phyloP scores from a whole-genome alignment of 2,113 vertebrate genomes.

The Corynorhinus townsendii region DNA sequence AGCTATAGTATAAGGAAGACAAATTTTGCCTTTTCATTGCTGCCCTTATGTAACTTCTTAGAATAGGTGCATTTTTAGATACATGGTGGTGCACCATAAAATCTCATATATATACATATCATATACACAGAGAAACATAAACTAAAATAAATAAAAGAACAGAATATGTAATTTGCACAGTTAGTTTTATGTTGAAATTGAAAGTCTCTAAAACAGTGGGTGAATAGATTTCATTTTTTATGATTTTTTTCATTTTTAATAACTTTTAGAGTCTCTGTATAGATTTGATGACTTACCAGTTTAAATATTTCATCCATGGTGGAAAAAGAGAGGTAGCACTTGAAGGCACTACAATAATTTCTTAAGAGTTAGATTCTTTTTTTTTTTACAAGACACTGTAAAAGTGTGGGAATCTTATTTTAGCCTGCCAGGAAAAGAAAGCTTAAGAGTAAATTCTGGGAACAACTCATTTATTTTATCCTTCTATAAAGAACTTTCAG shows the following conservation, averaged over 20 bases:
- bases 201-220: not conserved
- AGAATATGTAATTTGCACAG: not conserved
- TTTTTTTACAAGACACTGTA: not conserved
- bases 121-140: not conserved
- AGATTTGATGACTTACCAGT: not conserved
- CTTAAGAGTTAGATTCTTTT: not conserved
- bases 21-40: not conserved
- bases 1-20: not conserved
- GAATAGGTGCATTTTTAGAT: not conserved
- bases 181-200: slow-evolving; percentile 30
- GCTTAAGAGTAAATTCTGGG: slow-evolving; percentile 14
- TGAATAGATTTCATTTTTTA: not conserved
- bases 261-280: slow-evolving; percentile 29
- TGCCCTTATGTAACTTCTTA: not conserved
- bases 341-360: not conserved
- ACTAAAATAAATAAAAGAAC: not conserved
- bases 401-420: slow-evolving; percentile 14
- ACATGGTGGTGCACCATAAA: not conserved
- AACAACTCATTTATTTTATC: slow-evolving; percentile 24
- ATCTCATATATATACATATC: not conserved
- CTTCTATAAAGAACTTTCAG: not conserved
- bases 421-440: slow-evolving; percentile 37
- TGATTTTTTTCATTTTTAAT: not conserved
- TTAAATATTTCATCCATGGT: not conserved
- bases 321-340: not conserved